Evolutionary conservation across 2,797 vertebrate genomes (phyloP), one percentile per base, ranked within the genome.

Genomic region (Ptychadena robeensis): DNA sequence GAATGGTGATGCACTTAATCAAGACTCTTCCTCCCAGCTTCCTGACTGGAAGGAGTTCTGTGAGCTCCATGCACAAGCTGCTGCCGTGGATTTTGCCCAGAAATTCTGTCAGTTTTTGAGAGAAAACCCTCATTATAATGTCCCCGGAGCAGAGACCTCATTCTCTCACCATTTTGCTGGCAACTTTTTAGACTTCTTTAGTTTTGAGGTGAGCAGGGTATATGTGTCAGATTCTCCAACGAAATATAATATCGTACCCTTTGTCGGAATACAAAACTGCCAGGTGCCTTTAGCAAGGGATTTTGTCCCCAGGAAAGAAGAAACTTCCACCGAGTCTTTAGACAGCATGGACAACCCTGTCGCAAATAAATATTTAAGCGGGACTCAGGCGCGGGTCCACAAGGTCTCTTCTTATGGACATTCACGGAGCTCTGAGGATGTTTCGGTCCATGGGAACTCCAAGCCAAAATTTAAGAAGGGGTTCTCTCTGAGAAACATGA

Each of bases 41-140:
- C 96, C 97, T 0, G 97, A 98, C 94, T 99, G 97, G 98, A 94
- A 95, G 93, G 96, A 97, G 92, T 98, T 99, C 92, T 99, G 97
- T 4, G 96, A 98, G 93, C 94, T 97, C 79, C 98, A 98, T 0
- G 97, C 97, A 18, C 95, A 95, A 87, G 95, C 96, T 1, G 96
- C 96, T 0, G 97, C 97, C 0, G 92, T 94, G 0, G 96, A 98
- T 90, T 99, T 99, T 0, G 97, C 97, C 8, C 93, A 96, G 91
- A 97, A 98, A 89, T 99, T 99, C 91, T 97, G 96, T 85, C 95
- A 95, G 82, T 99, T 99, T 89, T 88, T 98, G 85, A 94, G 91
- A 0, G 96, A 98, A 88, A 97, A 98, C 90, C 98, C 97, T 0
- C 95, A 95, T 91, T 97, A 97, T 91, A 94, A 97, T 93, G 94